phyloP scores from a whole-genome alignment of 1,140 invertebrate genomes.

The Holotrichia oblita region DNA sequence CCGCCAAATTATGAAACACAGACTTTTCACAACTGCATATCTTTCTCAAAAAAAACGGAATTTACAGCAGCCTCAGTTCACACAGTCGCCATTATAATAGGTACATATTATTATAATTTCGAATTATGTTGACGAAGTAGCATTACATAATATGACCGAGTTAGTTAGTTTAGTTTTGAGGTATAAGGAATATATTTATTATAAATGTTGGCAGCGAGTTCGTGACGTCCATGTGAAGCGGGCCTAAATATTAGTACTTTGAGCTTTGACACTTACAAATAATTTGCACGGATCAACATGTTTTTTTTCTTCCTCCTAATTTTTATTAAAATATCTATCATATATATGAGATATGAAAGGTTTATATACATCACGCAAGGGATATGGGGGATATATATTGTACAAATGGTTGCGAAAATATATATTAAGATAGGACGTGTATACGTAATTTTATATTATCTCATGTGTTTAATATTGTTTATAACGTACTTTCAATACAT shows the following conservation, averaged over 20 bases:
- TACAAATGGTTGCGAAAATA: background rate
- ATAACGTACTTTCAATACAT: background rate
- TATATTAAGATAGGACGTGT: background rate
- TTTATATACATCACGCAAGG: background rate
- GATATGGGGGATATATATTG: background rate
- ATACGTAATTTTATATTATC: background rate
- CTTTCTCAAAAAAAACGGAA: too few relatives aligned
- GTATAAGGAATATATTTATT: too few relatives aligned
- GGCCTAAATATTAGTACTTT: constrained; percentile 25
- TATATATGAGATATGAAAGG: background rate
- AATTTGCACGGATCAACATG: background rate
- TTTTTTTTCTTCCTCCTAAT: background rate
- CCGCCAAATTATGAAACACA: too few relatives aligned
- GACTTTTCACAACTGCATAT: too few relatives aligned
- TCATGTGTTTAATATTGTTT: background rate
- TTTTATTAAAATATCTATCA: background rate
- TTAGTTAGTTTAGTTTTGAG: too few relatives aligned
- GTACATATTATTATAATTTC: too few relatives aligned
- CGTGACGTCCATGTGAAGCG: too few relatives aligned
- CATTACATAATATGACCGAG: too few relatives aligned
- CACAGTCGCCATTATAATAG: too few relatives aligned
- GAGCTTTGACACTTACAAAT: constrained; percentile 24
- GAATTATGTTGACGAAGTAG: too few relatives aligned
- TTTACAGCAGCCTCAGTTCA: too few relatives aligned
- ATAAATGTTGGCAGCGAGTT: too few relatives aligned